Evolutionary conservation across 2,888 invertebrate genomes (phyloP).

Genomic region (Scrobipalpa costella): DNA sequence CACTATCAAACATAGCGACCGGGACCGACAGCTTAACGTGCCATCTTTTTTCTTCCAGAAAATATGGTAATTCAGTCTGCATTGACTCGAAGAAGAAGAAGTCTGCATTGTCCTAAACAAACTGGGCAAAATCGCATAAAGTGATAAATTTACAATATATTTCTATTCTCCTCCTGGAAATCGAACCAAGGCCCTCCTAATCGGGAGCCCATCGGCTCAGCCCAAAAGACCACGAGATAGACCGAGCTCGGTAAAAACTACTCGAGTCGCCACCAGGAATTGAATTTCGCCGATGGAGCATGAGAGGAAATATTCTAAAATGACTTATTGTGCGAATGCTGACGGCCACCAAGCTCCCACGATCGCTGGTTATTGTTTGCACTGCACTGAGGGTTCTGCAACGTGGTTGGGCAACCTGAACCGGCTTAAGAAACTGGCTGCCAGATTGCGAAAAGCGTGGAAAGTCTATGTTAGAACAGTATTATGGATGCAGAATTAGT

Average conservation of each 20-base stretch:
- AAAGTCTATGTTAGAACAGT: constrained; percentile 59
- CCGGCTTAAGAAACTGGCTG: constrained; percentile 72
- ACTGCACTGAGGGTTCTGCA: constrained; percentile 76
- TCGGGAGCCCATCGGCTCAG: no score
- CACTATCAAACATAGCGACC: no score
- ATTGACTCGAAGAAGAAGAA: no score
- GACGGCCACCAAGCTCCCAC: constrained; percentile 65
- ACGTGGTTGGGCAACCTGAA: constrained; percentile 72
- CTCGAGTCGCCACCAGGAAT: constrained; percentile 48
- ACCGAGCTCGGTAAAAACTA: constrained; percentile 32
- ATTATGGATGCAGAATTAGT: constrained; percentile 32
- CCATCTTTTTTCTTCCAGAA: no score
- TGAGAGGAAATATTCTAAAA: constrained; percentile 64
- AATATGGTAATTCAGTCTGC: no score
- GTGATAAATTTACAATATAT: no score
- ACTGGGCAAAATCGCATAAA: no score
- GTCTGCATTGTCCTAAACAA: no score
- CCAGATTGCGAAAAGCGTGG: constrained; percentile 73
- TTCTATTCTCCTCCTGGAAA: no score
- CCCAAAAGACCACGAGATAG: no score
- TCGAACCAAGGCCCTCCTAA: no score
- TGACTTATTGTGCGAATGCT: constrained; percentile 59
- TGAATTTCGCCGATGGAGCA: constrained; percentile 63
- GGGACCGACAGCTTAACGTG: no score
- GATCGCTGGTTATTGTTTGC: constrained; percentile 71